phyloP scores from a whole-genome alignment of 2,888 invertebrate species.

The Leptothorax acervorum region DNA sequence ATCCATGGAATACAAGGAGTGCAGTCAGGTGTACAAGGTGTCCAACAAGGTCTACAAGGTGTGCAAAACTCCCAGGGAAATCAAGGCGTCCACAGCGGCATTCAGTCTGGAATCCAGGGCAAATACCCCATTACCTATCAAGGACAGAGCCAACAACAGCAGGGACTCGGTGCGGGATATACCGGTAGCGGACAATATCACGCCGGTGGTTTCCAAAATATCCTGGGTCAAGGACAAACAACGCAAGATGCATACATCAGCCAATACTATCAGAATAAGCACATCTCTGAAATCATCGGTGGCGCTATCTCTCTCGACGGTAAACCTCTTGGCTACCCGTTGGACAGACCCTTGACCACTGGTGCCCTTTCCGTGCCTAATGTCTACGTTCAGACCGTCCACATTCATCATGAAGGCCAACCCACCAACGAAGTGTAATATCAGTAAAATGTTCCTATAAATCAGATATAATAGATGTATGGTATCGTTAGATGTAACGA shows the following conservation, averaged over 20 bases:
- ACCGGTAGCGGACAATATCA: slow-evolving; percentile 67
- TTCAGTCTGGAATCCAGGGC: slow-evolving; percentile 50
- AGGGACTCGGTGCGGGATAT: slow-evolving; percentile 25
- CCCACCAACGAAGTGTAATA: slow-evolving; percentile 69
- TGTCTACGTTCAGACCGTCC: slow-evolving; percentile 86
- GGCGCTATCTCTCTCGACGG: slow-evolving; percentile 85
- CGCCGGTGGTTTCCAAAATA: slow-evolving; percentile 76
- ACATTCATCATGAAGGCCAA: slow-evolving; percentile 86
- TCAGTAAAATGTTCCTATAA: slow-evolving; percentile 65
- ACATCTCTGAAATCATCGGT: slow-evolving; percentile 80
- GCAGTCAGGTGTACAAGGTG: slow-evolving; percentile 50
- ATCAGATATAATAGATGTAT: background rate
- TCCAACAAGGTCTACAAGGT: slow-evolving; percentile 34
- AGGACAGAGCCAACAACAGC: slow-evolving; percentile 47
- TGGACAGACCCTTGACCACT: slow-evolving; percentile 86
- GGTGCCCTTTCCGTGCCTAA: slow-evolving; percentile 85
- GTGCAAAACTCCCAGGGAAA: slow-evolving; percentile 41
- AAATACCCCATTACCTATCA: slow-evolving; percentile 30
- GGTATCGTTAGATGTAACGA: background rate
- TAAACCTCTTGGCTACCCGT: slow-evolving; percentile 87
- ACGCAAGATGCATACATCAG: slow-evolving; percentile 75
- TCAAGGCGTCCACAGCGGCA: slow-evolving; percentile 24
- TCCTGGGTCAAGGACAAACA: slow-evolving; percentile 67
- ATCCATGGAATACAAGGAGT: slow-evolving; percentile 45
- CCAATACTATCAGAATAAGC: slow-evolving; percentile 77